Percentiles rank a stretch among this genome's conserved stretches.
These are phyloP conservation scores for Leptobrachium ailaonicum DNA, from an alignment of 2,113 vertebrate species.

Conservation along the genomic window DNA sequence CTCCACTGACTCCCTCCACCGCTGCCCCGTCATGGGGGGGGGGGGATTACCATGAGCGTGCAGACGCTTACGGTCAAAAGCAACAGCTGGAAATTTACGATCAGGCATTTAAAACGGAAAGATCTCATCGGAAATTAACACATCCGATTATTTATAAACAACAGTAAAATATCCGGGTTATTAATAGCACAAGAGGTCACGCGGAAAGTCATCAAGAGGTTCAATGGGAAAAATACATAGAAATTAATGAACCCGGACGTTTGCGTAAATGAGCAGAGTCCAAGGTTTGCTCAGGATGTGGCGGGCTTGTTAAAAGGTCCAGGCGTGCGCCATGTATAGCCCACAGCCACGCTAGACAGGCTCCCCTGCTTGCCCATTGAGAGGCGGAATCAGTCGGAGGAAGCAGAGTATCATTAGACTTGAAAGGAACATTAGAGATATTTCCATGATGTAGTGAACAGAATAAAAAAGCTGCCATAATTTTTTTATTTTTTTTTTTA, in stretches of 20 bases:
- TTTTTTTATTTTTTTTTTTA: too few species aligned
- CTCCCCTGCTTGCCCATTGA: too few species aligned
- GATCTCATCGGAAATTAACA: background rate
- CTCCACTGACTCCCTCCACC: too few species aligned
- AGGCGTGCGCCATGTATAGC: too few species aligned
- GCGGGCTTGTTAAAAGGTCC: background rate
- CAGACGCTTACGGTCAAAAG: too few species aligned
- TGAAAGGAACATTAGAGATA: too few species aligned
- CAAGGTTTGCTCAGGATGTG: background rate
- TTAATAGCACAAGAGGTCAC: slow-evolving; percentile 6
- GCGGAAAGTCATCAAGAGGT: background rate
- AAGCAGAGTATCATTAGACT: too few species aligned
- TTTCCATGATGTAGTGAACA: too few species aligned
- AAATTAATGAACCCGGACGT: slow-evolving; percentile 6
- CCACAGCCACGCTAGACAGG: background rate
- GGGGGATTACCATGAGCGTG: too few species aligned
- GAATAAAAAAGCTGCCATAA: too few species aligned
- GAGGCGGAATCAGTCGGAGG: too few species aligned
- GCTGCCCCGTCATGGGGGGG: too few species aligned
- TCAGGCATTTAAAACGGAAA: background rate
- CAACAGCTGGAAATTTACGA: background rate
- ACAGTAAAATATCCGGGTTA: background rate
- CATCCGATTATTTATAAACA: slow-evolving; percentile 26
- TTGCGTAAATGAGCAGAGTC: background rate
- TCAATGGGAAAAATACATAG: background rate